These are phyloP conservation scores for Cyprinodon variegatus DNA, from an alignment of 2,113 vertebrate genomes.

Conservation along the genomic window DNA sequence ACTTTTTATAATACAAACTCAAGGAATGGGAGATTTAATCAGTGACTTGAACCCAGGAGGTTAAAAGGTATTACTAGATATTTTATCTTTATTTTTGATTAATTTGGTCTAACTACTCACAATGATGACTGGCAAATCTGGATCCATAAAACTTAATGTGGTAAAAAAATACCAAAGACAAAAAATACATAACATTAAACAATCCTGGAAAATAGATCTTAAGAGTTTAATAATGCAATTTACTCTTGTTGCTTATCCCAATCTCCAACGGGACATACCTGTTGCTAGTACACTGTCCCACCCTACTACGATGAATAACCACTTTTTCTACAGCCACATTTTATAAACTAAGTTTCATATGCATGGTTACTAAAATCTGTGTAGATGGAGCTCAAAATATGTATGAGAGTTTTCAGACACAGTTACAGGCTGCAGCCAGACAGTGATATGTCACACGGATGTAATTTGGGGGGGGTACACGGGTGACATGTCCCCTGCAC, in stretches of 20 bases:
- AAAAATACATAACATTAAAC: neutral
- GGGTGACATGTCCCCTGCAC: too few species aligned
- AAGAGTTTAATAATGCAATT: neutral
- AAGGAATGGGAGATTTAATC: conserved; percentile 66
- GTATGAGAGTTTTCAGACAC: neutral
- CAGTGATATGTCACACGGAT: too few species aligned
- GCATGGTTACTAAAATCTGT: neutral
- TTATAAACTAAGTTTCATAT: neutral
- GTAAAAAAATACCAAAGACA: too few species aligned
- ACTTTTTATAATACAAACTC: conserved; percentile 52
- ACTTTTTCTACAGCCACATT: neutral
- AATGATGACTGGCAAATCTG: neutral
- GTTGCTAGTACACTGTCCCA: neutral
- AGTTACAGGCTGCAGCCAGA: too few species aligned
- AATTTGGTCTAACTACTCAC: conserved; percentile 2
- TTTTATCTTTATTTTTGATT: conserved; percentile 43
- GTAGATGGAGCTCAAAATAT: neutral
- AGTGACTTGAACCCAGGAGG: conserved; percentile 54
- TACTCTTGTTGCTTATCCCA: too few species aligned
- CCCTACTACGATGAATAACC: too few species aligned
- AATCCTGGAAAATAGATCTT: neutral
- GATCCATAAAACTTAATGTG: neutral
- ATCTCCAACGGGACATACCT: neutral
- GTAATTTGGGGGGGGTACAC: too few species aligned
- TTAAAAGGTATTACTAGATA: conserved; percentile 21